Conservation (phyloP, 2,797 vertebrate species). For the Neopelma chrysocephalum region DNA sequence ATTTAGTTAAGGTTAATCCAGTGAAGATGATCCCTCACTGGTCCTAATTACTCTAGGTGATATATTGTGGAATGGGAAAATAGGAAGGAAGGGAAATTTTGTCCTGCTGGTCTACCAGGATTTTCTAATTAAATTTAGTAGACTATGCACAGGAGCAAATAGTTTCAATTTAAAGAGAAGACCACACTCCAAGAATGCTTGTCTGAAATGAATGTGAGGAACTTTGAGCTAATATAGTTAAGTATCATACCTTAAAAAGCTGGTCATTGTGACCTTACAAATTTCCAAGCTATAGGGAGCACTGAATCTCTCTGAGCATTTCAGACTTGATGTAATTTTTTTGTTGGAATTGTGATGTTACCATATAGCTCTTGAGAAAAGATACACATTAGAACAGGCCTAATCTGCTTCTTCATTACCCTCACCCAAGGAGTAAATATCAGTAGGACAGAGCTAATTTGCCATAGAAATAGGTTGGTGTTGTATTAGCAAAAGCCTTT, state of each 20-base stretch:
- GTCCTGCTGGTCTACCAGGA: conserved; percentile 80
- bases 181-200: conserved; percentile 69
- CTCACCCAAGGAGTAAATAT: background rate
- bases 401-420: background rate
- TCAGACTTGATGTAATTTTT: background rate
- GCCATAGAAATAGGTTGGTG: background rate
- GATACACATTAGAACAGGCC: background rate
- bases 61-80: conserved; percentile 80
- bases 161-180: conserved; percentile 79
- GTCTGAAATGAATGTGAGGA: conserved; percentile 37
- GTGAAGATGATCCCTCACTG: conserved; percentile 83
- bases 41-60: conserved; percentile 86
- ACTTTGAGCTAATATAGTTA: background rate
- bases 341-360: background rate
- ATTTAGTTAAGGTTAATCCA: conserved; percentile 87
- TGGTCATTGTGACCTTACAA: background rate
- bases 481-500: background rate
- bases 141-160: conserved; percentile 86
- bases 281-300: background rate
- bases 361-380: background rate
- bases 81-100: conserved; percentile 83
- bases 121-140: conserved; percentile 93
- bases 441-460: background rate
- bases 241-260: background rate
- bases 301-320: fast-evolving